Evolutionary conservation across 2,888 invertebrate species (phyloP).

Genomic region (Steinernema carpocapsae): DNA sequence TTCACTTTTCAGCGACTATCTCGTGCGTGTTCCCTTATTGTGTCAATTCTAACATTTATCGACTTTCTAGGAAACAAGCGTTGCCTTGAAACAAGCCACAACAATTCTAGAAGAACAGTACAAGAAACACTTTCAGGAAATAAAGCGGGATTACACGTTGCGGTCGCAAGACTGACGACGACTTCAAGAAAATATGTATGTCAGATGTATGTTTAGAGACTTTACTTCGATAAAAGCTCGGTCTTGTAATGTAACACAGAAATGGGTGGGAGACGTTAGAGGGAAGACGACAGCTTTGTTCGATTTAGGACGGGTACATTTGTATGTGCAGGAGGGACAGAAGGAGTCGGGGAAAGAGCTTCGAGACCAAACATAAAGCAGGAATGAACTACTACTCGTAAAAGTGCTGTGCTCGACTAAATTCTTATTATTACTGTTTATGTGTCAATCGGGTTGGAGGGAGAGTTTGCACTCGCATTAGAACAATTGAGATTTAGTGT

Average conservation of each 20-base stretch:
- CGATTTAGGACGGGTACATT: background rate
- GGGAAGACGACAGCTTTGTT: conserved; percentile 1
- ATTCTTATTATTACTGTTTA: background rate
- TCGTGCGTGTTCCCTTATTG: background rate
- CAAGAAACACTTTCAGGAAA: conserved; percentile 29
- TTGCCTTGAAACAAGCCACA: conserved; percentile 28
- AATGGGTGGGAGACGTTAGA: background rate
- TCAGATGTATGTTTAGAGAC: conserved; percentile 19
- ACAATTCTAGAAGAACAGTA: conserved; percentile 20
- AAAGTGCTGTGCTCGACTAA: conserved; percentile 28
- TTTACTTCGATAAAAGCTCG: conserved; percentile 28
- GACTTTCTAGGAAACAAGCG: conserved; percentile 11
- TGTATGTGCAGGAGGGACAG: background rate
- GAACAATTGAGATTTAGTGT: background rate
- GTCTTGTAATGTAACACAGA: background rate
- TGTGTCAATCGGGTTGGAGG: conserved; percentile 9
- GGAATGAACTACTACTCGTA: conserved; percentile 35
- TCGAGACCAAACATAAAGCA: conserved; percentile 35
- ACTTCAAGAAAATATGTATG: background rate
- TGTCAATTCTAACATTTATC: background rate
- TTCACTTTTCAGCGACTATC: background rate
- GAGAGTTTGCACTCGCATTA: background rate
- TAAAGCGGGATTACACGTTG: conserved; percentile 29
- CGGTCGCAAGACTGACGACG: conserved; percentile 20
- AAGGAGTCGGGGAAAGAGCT: background rate